phyloP scores from a whole-genome alignment of 2,888 invertebrate genomes.

The Mycogona germanica region DNA sequence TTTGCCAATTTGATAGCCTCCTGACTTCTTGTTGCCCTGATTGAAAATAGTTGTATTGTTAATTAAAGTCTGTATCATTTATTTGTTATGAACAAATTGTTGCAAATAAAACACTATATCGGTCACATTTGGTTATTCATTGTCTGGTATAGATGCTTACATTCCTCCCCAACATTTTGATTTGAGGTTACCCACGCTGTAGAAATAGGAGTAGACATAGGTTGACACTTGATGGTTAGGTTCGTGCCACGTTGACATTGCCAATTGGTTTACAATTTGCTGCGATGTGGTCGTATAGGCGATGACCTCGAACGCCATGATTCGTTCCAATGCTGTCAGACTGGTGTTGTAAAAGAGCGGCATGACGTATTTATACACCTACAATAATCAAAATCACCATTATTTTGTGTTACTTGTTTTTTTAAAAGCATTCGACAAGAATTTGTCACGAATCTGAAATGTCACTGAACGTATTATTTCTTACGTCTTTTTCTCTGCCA shows the following conservation, averaged over 20 bases:
- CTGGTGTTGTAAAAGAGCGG: slow-evolving; percentile 11
- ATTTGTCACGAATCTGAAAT: background rate
- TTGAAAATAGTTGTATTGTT: background rate
- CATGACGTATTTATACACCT: slow-evolving; percentile 4
- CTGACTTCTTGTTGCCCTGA: slow-evolving; percentile 10
- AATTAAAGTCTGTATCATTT: background rate
- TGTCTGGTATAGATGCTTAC: background rate
- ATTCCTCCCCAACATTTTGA: slow-evolving; percentile 9
- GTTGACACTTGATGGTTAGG: slow-evolving; percentile 28
- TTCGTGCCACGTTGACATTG: slow-evolving; percentile 31
- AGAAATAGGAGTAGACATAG: slow-evolving; percentile 30
- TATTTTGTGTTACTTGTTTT: background rate
- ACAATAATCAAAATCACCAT: background rate
- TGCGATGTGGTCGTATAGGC: slow-evolving; percentile 13
- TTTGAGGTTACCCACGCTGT: slow-evolving; percentile 18
- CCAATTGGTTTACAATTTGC: slow-evolving; percentile 25
- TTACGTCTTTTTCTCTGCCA: slow-evolving; percentile 11
- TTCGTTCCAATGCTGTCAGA: slow-evolving; percentile 1
- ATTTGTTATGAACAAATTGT: background rate
- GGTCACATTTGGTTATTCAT: background rate
- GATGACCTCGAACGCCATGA: slow-evolving; percentile 8
- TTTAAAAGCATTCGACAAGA: background rate
- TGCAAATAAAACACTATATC: background rate
- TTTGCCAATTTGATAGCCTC: slow-evolving; percentile 11
- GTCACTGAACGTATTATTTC: background rate